A percentile compares a stretch with the other conserved stretches of the same genome.
Evolutionary conservation across 2,797 vertebrate genomes (phyloP).

Genomic region (Pseudocheirus occidentalis): DNA sequence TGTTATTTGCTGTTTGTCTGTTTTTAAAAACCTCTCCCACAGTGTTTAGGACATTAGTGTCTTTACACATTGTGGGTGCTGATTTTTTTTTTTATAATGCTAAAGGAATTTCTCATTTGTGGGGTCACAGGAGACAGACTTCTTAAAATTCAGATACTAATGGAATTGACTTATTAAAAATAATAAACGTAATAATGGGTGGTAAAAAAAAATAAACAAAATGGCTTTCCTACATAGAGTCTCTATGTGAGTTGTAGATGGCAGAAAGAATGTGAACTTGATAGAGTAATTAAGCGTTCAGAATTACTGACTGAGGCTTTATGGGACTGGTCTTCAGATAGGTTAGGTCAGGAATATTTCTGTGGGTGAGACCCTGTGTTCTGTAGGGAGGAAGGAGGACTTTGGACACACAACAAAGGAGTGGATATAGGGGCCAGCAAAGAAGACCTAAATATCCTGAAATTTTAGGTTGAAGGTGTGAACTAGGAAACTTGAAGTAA

Average conservation of each 20-base stretch:
- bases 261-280: not conserved
- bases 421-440: not conserved
- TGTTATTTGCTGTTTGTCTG: not conserved
- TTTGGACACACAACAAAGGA: not conserved
- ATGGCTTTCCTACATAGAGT: not conserved
- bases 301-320: not conserved
- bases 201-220: not conserved
- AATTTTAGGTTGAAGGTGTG: not conserved
- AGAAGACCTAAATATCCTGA: not conserved
- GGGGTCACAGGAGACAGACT: slow-evolving; percentile 35
- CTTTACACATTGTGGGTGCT: not conserved
- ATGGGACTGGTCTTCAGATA: not conserved
- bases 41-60: not conserved
- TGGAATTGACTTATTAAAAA: slow-evolving; percentile 2
- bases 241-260: slow-evolving; percentile 23
- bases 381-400: not conserved
- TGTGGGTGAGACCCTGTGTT: not conserved
- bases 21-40: not conserved
- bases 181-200: not conserved
- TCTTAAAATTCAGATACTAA: slow-evolving; percentile 6
- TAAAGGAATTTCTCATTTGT: slow-evolving; percentile 38
- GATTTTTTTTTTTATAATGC: not conserved
- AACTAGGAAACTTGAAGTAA: not conserved
- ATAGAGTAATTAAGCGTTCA: not conserved
- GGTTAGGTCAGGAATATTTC: slow-evolving; percentile 21